Conservation (phyloP, 2,113 vertebrate genomes). For the Pionites leucogaster region DNA sequence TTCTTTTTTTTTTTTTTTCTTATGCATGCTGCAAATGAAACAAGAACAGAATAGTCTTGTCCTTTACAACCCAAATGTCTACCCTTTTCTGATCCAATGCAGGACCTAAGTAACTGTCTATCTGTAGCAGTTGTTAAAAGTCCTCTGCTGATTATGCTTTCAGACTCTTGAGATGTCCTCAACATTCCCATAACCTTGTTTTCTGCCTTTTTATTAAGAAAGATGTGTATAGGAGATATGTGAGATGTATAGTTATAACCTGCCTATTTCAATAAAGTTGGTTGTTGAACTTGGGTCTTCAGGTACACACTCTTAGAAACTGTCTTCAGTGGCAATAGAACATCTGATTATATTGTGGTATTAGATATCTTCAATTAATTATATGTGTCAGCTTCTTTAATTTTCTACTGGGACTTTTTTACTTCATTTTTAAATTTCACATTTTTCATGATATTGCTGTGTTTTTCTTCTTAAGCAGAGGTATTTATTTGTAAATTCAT, state of each 20-base stretch:
- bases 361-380: not conserved
- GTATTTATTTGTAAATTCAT: not conserved
- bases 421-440: not conserved
- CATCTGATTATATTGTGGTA: not conserved
- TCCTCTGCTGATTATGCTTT: not conserved
- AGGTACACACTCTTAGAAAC: not conserved
- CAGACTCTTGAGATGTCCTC: not conserved
- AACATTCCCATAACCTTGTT: not conserved
- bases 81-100: not conserved
- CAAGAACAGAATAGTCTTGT: not conserved
- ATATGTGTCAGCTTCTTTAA: not conserved
- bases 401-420: not conserved
- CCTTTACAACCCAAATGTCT: not conserved
- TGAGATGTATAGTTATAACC: not conserved
- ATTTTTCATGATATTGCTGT: not conserved
- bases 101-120: too few relatives aligned
- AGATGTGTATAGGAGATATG: rapidly evolving
- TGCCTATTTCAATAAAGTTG: not conserved
- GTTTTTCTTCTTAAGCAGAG: not conserved
- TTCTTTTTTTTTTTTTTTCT: not conserved
- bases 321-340: not conserved
- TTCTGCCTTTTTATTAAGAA: not conserved
- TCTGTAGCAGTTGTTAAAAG: not conserved
- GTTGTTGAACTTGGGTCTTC: not conserved
- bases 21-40: not conserved